These are phyloP conservation scores for Leucoraja ocellata DNA, from an alignment of 2,797 vertebrate genomes.

Conservation along the genomic window DNA sequence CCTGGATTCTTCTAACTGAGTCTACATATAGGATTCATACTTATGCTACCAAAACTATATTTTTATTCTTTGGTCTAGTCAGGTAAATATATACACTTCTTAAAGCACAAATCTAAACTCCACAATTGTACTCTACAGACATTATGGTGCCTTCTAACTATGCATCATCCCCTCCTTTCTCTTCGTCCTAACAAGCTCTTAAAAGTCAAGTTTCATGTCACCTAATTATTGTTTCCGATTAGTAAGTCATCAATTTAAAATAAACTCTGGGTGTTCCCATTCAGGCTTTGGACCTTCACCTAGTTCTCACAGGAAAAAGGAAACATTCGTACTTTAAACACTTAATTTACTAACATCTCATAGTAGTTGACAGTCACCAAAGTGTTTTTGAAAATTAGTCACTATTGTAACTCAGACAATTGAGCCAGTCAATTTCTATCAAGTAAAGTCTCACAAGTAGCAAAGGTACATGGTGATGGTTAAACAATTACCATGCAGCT, in stretches of 20 bases:
- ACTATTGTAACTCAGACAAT: background rate
- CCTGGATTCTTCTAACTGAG: background rate
- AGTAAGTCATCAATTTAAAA: background rate
- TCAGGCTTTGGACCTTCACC: background rate
- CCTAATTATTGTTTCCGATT: background rate
- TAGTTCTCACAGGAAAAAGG: background rate
- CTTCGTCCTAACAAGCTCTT: background rate
- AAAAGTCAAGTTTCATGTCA: background rate
- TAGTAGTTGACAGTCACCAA: background rate
- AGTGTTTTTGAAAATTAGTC: background rate
- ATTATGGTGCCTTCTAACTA: background rate
- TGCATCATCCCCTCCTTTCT: background rate
- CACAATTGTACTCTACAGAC: background rate
- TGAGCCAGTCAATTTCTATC: background rate
- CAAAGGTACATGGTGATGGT: no score
- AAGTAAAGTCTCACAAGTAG: background rate
- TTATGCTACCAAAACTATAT: background rate
- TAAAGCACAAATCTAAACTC: background rate
- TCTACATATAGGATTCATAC: background rate
- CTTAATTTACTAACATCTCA: background rate
- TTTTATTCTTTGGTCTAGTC: background rate
- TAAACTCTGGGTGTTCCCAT: background rate
- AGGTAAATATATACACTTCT: background rate
- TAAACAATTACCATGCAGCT: no score
- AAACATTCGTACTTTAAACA: background rate